Evolutionary conservation across 2,888 invertebrate genomes (phyloP), one percentile per base, ranked within the genome.

Genomic region (Standfussiana lucernea): DNA sequence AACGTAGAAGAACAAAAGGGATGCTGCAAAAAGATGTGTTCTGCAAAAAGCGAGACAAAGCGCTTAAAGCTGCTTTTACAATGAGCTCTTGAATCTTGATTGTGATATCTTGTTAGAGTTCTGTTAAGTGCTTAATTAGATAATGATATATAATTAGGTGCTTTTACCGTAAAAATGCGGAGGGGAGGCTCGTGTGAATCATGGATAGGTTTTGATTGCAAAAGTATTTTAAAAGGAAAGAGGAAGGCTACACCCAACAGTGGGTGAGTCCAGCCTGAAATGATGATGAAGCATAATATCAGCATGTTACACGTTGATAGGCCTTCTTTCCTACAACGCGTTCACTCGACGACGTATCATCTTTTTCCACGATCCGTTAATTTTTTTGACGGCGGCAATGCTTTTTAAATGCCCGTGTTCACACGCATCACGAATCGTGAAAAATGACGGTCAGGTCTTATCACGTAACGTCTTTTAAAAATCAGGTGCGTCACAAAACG

Each of bases 1-100:
- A 93, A 93, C 89, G 90, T 90, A 92, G 73, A 89, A 85, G 89
- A 89, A 88, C 85, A 88, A 89, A 88, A 88, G 85, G 75, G 88
- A 83, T 91, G 69, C 69, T 59, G 72, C 80, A 85, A 90, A 90
- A 91, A 90, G 89, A 87, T 82, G 81, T 88, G 81, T 86, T 82
- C 66, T 73, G 72, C 76, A 75, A 84, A 88, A 89, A 77, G 69
- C 71, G 73, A 77, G 79, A 82, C 83, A 88, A 89, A 79, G 71
- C 75, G 56, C 53, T 69, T 69, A 72, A 78, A 82, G 77, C 75
- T 82, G 83, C 64, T 83, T 83, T 74, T 80, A 82, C 79, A 82
- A 83, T 87, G 79, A 79, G 77, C 56, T 72, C 59, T 61, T 80
- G 75, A 74, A 86, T 86, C 87, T 88, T 88, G 86, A 87, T 84